Percentiles rank a stretch among this genome's conserved stretches.
These are phyloP conservation scores for Anoura caudifer DNA, from an alignment of 2,113 vertebrate species.

Conservation along the genomic window DNA sequence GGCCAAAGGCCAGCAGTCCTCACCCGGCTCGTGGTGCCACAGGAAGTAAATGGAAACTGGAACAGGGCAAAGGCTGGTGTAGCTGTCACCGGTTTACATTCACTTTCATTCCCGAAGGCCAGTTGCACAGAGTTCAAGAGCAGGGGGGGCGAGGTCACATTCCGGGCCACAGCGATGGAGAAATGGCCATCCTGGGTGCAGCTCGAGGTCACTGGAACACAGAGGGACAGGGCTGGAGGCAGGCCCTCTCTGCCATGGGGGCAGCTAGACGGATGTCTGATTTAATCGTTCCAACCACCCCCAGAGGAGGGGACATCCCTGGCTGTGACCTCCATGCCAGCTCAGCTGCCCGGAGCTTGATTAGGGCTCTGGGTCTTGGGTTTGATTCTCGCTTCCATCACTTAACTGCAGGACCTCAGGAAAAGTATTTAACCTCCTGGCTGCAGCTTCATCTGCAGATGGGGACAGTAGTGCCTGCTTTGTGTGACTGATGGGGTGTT, in stretches of 20 bases:
- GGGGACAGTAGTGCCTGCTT: not conserved
- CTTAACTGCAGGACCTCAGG: not conserved
- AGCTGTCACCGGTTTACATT: slow-evolving; percentile 60
- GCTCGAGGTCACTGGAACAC: slow-evolving; percentile 72
- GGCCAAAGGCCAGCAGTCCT: not conserved
- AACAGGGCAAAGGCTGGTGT: slow-evolving; percentile 69
- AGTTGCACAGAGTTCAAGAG: slow-evolving; percentile 69
- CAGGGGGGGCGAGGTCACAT: slow-evolving; percentile 61
- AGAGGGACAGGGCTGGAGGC: not conserved
- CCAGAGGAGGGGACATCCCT: not conserved
- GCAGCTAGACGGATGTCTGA: no score
- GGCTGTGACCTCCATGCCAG: not conserved
- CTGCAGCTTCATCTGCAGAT: not conserved
- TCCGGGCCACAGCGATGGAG: slow-evolving; percentile 63
- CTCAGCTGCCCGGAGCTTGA: not conserved
- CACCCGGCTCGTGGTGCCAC: slow-evolving; percentile 65
- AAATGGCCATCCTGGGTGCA: slow-evolving; percentile 71
- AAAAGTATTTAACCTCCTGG: no score
- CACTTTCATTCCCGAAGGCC: not conserved
- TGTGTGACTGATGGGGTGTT: not conserved
- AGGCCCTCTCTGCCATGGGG: rapidly evolving
- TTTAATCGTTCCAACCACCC: not conserved
- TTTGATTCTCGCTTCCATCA: no score
- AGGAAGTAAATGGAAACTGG: slow-evolving; percentile 72
- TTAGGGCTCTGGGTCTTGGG: not conserved